A percentile compares a stretch with the other conserved stretches of the same genome.
These are phyloP conservation scores for Lasioglossum baleicum DNA, from an alignment of 1,140 invertebrate species.

Conservation along the genomic window DNA sequence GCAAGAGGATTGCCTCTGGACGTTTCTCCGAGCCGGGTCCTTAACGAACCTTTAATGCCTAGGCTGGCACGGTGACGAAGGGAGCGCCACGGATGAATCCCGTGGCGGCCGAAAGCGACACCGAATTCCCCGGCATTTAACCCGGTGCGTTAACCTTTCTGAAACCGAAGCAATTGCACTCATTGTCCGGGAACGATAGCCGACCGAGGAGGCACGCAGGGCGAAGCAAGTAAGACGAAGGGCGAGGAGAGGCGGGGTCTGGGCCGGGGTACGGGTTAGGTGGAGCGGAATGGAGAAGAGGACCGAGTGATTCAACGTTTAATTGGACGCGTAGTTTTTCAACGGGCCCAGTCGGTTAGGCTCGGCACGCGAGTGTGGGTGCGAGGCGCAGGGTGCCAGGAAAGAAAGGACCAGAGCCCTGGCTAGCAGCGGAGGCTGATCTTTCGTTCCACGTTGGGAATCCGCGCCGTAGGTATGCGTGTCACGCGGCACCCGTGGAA, in stretches of 20 bases:
- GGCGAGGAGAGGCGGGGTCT: too few species aligned
- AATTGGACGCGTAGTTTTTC: slow-evolving; percentile 68
- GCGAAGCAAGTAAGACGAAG: too few species aligned
- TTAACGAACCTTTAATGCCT: slow-evolving; percentile 63
- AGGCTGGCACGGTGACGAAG: not conserved
- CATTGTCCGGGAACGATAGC: slow-evolving; percentile 65
- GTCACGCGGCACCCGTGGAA: slow-evolving; percentile 54
- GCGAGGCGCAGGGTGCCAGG: too few species aligned
- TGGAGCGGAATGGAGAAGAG: too few species aligned
- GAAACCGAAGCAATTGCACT: slow-evolving; percentile 76
- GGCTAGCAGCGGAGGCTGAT: too few species aligned
- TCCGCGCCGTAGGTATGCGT: slow-evolving; percentile 39
- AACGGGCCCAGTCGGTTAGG: too few species aligned
- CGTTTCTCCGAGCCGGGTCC: not conserved
- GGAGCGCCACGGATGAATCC: slow-evolving; percentile 48
- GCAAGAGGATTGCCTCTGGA: too few species aligned
- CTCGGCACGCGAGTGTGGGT: slow-evolving; percentile 49
- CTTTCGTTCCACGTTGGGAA: too few species aligned
- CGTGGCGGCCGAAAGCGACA: slow-evolving; percentile 70
- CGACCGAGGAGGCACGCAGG: too few species aligned
- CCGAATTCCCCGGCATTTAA: slow-evolving; percentile 75
- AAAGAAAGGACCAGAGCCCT: too few species aligned
- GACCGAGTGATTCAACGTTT: slow-evolving; percentile 64
- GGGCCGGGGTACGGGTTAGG: too few species aligned
- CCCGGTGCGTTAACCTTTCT: slow-evolving; percentile 75